Conservation (phyloP, 2,797 vertebrate species). For the Sitta carolinensis region DNA sequence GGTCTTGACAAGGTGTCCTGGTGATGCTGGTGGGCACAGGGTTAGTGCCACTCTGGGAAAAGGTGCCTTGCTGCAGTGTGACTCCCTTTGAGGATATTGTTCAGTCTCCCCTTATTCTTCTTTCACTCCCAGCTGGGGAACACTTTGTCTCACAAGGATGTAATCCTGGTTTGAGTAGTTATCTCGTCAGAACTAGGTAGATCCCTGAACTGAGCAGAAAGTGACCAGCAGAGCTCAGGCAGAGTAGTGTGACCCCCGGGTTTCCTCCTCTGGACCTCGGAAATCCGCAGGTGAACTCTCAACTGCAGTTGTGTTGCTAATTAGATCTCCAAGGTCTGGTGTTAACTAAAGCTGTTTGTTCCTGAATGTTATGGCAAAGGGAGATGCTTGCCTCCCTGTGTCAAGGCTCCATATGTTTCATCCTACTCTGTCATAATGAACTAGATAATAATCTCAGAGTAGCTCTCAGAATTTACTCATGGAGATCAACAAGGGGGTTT, state of each 20-base stretch:
- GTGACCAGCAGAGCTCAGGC: neutral
- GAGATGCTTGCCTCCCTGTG: neutral
- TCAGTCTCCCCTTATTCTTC: neutral
- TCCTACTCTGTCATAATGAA: neutral
- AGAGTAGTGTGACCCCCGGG: neutral
- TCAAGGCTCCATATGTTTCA: neutral
- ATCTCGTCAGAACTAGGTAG: neutral
- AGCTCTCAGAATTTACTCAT: neutral
- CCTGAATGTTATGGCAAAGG: neutral
- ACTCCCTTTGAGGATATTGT: neutral
- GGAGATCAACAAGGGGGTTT: neutral
- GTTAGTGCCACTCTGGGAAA: neutral
- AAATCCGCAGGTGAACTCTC: neutral
- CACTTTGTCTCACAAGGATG: neutral
- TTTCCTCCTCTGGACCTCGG: neutral
- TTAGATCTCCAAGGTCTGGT: neutral
- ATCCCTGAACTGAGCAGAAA: neutral
- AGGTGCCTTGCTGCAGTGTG: neutral
- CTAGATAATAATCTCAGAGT: constrained; percentile 21
- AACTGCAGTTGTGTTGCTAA: neutral
- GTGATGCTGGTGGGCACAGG: neutral
- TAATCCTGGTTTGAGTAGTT: neutral
- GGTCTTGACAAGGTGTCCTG: neutral
- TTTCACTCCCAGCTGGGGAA: neutral
- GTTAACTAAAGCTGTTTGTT: neutral